phyloP scores from a whole-genome alignment of 2,888 invertebrate species.

The Hemicrepidius hirtus region DNA sequence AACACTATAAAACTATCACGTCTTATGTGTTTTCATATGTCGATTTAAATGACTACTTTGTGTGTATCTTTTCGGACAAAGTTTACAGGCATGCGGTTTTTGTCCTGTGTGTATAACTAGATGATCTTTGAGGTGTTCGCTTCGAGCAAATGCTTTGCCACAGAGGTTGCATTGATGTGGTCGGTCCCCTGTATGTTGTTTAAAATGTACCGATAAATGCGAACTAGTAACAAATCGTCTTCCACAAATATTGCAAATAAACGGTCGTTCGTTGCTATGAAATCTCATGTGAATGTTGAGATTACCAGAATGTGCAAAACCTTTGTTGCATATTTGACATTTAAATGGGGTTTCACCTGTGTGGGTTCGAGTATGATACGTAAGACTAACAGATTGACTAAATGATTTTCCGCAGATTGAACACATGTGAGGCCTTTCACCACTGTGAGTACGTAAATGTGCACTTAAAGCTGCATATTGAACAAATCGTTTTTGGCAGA shows the following conservation, averaged over 20 bases:
- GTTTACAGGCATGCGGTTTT: slow-evolving; percentile 75
- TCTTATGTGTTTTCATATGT: slow-evolving; percentile 63
- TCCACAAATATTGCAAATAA: slow-evolving; percentile 62
- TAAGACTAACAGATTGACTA: slow-evolving; percentile 38
- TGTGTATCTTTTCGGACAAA: slow-evolving; percentile 69
- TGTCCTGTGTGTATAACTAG: slow-evolving; percentile 76
- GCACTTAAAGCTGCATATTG: slow-evolving; percentile 47
- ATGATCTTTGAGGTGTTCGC: slow-evolving; percentile 74
- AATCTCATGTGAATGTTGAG: slow-evolving; percentile 65
- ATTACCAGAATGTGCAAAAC: slow-evolving; percentile 63
- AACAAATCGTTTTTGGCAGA: slow-evolving; percentile 48
- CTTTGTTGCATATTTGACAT: slow-evolving; percentile 60
- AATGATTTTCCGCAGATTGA: slow-evolving; percentile 48
- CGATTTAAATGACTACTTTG: slow-evolving; percentile 65
- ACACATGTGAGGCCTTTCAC: slow-evolving; percentile 50
- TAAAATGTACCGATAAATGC: slow-evolving; percentile 64
- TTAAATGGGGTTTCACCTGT: slow-evolving; percentile 62
- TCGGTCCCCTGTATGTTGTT: slow-evolving; percentile 64
- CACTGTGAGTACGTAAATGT: slow-evolving; percentile 45
- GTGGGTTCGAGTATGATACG: slow-evolving; percentile 57
- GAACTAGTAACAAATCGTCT: slow-evolving; percentile 65
- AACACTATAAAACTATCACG: slow-evolving; percentile 29
- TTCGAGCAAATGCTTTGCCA: slow-evolving; percentile 73
- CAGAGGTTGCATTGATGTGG: slow-evolving; percentile 73
- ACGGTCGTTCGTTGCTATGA: slow-evolving; percentile 64